A percentile compares a stretch with the other conserved stretches of the same genome.
These are phyloP conservation scores for Blastobasis adustella DNA, from an alignment of 2,888 invertebrate genomes.

Conservation along the genomic window DNA sequence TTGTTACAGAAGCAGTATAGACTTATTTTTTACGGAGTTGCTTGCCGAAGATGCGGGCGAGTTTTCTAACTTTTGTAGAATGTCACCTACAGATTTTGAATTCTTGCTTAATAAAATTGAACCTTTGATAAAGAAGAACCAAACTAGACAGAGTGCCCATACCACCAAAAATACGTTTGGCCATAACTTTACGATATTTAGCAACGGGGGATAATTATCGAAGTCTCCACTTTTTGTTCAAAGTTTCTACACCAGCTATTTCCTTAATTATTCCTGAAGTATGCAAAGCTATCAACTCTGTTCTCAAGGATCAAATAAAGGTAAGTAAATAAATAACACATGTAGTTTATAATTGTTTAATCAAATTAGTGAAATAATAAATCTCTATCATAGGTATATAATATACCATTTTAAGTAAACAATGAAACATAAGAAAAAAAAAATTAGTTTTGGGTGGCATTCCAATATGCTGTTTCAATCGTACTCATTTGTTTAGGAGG, in stretches of 20 bases:
- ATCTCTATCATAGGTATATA: neutral
- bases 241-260: slow-evolving; percentile 1
- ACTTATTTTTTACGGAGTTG: too few species aligned
- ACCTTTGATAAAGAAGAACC: slow-evolving; percentile 3
- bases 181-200: slow-evolving; percentile 4
- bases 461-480: too few species aligned
- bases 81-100: slow-evolving; percentile 3
- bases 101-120: neutral
- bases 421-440: too few species aligned
- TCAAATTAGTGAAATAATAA: neutral
- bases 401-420: neutral
- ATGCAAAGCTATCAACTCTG: neutral
- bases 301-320: neutral
- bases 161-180: slow-evolving; percentile 2
- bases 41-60: neutral
- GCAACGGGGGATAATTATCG: slow-evolving; percentile 1
- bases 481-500: too few species aligned
- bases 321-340: neutral
- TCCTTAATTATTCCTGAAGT: neutral
- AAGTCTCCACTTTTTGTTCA: slow-evolving; percentile 1
- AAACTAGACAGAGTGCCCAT: slow-evolving; percentile 1
- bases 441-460: too few species aligned
- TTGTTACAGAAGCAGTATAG: too few species aligned
- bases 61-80: neutral
- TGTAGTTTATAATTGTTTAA: neutral